These are phyloP conservation scores for Melitaea athalia DNA, from an alignment of 2,888 invertebrate genomes.

Conservation along the genomic window DNA sequence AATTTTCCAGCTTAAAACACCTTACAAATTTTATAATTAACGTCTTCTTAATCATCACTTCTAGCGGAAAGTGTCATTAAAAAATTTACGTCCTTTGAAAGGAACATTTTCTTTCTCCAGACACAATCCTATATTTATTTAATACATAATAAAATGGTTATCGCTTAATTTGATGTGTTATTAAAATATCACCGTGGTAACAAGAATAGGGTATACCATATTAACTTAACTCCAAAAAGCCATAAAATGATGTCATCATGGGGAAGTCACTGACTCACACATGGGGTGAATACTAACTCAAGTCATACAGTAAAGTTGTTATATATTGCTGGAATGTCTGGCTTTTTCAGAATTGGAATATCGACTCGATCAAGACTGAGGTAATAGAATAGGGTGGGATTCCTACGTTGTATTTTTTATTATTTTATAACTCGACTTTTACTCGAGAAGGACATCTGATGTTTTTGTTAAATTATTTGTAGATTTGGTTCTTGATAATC, in stretches of 20 bases:
- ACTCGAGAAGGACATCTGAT: background rate
- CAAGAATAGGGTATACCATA: background rate
- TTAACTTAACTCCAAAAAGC: background rate
- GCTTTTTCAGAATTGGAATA: slow-evolving; percentile 13
- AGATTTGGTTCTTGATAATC: too few species aligned
- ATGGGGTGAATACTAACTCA: slow-evolving; percentile 25
- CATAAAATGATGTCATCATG: slow-evolving; percentile 10
- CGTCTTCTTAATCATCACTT: too few species aligned
- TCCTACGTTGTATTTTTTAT: background rate
- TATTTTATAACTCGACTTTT: background rate
- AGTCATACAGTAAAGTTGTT: background rate
- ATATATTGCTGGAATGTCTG: slow-evolving; percentile 14
- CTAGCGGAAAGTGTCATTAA: too few species aligned
- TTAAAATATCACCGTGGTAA: background rate
- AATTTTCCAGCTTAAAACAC: too few species aligned
- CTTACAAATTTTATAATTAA: too few species aligned
- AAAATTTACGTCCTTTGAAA: too few species aligned
- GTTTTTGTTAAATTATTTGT: background rate
- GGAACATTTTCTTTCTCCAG: too few species aligned
- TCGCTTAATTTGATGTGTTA: background rate
- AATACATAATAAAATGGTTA: background rate
- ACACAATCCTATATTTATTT: background rate
- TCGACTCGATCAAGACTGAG: slow-evolving; percentile 20
- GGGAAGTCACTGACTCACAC: slow-evolving; percentile 19
- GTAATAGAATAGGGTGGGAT: slow-evolving; percentile 10